A percentile compares a stretch with the other conserved stretches of the same genome.
These are phyloP conservation scores for Callipepla californica DNA, from an alignment of 2,113 vertebrate genomes.

Conservation along the genomic window DNA sequence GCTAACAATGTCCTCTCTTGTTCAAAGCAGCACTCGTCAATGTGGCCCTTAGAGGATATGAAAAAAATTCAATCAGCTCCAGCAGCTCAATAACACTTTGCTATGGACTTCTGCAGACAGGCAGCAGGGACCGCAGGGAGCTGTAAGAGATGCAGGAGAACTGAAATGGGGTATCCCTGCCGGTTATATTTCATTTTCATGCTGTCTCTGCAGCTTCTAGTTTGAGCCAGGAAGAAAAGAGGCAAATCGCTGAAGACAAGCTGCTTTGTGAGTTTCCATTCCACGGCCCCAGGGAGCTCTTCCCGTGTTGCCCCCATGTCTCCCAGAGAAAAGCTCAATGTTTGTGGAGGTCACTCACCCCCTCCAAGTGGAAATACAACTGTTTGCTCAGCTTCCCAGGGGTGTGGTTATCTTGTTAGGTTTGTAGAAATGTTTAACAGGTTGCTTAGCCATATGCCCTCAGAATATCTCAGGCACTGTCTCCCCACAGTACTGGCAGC, in stretches of 20 bases:
- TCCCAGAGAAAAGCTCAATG: accelerated
- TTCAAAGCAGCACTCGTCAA: neutral
- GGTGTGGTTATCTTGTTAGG: slow-evolving; percentile 62
- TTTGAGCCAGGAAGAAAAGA: slow-evolving; percentile 35
- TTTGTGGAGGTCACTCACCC: slow-evolving; percentile 37
- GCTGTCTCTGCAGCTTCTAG: slow-evolving; percentile 51
- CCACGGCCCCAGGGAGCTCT: neutral
- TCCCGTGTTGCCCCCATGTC: neutral
- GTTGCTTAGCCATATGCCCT: slow-evolving; percentile 23
- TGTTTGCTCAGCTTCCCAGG: slow-evolving; percentile 59
- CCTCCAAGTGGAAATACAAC: slow-evolving; percentile 2
- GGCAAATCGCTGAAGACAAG: slow-evolving; percentile 3
- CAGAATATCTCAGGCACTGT: slow-evolving; percentile 35
- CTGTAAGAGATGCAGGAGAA: slow-evolving; percentile 42
- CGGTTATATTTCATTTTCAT: slow-evolving; percentile 60
- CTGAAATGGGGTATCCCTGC: slow-evolving; percentile 35
- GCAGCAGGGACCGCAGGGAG: slow-evolving; percentile 8
- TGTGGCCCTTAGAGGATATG: neutral
- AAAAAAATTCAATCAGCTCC: slow-evolving; percentile 44
- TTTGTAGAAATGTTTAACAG: slow-evolving; percentile 62
- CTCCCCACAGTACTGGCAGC: slow-evolving; percentile 34
- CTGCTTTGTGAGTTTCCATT: slow-evolving; percentile 9
- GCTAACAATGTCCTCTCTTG: neutral
- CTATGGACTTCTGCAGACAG: slow-evolving; percentile 26
- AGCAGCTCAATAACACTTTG: slow-evolving; percentile 52